phyloP scores from a whole-genome alignment of 1,140 invertebrate species.

The Euborellia annulipes region DNA sequence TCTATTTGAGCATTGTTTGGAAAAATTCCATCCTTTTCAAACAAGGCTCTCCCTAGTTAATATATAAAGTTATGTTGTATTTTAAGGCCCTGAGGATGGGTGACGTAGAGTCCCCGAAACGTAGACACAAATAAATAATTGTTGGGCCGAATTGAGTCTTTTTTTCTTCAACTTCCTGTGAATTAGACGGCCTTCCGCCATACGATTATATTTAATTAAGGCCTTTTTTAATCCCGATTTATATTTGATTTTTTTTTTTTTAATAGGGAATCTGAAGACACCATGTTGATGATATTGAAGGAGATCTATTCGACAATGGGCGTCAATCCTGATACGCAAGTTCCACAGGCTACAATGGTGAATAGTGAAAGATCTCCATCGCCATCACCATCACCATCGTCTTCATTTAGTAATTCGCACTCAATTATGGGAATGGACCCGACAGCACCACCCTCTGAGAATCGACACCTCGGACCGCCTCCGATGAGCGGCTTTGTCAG shows the following conservation, averaged over 20 bases:
- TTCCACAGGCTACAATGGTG: slow-evolving; percentile 46
- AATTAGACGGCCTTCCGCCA: too few relatives aligned
- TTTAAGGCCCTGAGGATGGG: too few relatives aligned
- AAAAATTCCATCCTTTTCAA: too few relatives aligned
- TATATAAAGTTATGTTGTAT: too few relatives aligned
- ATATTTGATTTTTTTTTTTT: slow-evolving; percentile 13
- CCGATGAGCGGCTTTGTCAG: slow-evolving; percentile 35
- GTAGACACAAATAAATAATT: too few relatives aligned
- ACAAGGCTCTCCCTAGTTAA: too few relatives aligned
- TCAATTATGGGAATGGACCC: slow-evolving; percentile 29
- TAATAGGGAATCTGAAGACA: slow-evolving; percentile 87
- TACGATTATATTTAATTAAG: too few relatives aligned
- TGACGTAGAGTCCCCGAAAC: too few relatives aligned
- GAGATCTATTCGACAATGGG: slow-evolving; percentile 69
- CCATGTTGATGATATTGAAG: slow-evolving; percentile 78
- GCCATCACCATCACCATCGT: slow-evolving; percentile 9
- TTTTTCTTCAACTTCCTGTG: too few relatives aligned
- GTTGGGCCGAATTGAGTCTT: too few relatives aligned
- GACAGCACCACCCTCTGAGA: slow-evolving; percentile 29
- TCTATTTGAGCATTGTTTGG: too few relatives aligned
- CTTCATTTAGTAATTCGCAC: not conserved
- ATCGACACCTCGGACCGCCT: slow-evolving; percentile 31
- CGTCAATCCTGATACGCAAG: slow-evolving; percentile 53
- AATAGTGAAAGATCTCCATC: slow-evolving; percentile 35
- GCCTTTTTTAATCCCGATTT: too few relatives aligned